Percentiles rank a stretch among this genome's conserved stretches.
phyloP scores from a whole-genome alignment of 2,797 vertebrate genomes.

The Bradypodion pumilum region DNA sequence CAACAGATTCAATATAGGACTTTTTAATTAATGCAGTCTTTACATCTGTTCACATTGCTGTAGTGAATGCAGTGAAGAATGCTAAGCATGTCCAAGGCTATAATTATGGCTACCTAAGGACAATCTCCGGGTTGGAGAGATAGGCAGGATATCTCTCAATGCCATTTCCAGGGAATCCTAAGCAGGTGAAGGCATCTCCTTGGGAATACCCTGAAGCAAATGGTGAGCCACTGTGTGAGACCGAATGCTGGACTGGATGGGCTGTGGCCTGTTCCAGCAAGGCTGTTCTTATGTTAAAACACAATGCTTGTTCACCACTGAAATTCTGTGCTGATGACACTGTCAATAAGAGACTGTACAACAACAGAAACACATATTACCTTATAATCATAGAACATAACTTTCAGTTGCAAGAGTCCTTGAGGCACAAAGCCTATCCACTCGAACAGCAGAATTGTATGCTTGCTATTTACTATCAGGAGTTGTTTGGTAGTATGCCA shows the following conservation, averaged over 20 bases:
- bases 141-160: too few relatives aligned
- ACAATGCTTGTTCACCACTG: not conserved
- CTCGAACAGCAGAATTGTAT: not conserved
- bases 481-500: not conserved
- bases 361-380: not conserved
- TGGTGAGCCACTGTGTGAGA: too few relatives aligned
- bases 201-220: too few relatives aligned
- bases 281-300: not conserved
- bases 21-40: constrained; percentile 36
- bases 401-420: constrained; percentile 18
- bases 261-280: too few relatives aligned
- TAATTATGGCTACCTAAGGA: too few relatives aligned
- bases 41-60: not conserved
- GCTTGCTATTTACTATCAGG: not conserved
- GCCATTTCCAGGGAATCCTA: too few relatives aligned
- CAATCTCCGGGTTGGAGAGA: too few relatives aligned
- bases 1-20: constrained; percentile 40
- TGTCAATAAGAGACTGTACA: not conserved
- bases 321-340: not conserved
- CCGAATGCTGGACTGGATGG: too few relatives aligned
- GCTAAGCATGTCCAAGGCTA: too few relatives aligned
- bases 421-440: not conserved
- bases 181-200: too few relatives aligned
- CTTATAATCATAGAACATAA: not conserved
- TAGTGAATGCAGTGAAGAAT: not conserved